These are phyloP conservation scores for Paratilapia polleni DNA, from an alignment of 2,113 vertebrate genomes.

Conservation along the genomic window DNA sequence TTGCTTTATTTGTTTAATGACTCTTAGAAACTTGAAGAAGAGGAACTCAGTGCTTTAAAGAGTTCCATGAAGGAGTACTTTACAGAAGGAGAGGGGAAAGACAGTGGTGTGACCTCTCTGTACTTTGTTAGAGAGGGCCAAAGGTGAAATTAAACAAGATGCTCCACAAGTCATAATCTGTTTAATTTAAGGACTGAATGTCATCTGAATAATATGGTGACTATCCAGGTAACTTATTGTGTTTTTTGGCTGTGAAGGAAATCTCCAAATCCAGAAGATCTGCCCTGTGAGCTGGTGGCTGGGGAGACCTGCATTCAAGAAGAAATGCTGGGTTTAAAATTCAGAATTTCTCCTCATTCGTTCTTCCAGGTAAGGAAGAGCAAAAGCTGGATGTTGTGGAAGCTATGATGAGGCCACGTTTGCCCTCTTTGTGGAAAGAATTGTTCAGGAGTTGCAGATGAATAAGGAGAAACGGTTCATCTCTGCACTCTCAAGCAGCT, in stretches of 20 bases:
- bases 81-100: constrained; percentile 85
- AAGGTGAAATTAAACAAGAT: constrained; percentile 75
- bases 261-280: constrained; percentile 88
- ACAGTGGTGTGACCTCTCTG: constrained; percentile 88
- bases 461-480: background rate
- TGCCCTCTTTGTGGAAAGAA: background rate
- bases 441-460: background rate
- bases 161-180: background rate
- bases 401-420: background rate
- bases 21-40: constrained; percentile 86
- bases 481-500: background rate
- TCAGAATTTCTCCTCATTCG: constrained; percentile 94
- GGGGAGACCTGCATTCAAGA: constrained; percentile 91
- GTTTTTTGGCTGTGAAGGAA: constrained; percentile 76
- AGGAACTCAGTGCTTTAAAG: constrained; percentile 84
- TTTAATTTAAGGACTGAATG: background rate
- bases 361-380: constrained; percentile 91
- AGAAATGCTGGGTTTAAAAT: constrained; percentile 90
- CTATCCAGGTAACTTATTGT: background rate
- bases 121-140: constrained; percentile 95
- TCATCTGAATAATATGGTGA: background rate
- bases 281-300: constrained; percentile 89
- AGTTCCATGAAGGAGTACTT: constrained; percentile 85
- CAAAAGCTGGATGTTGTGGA: background rate
- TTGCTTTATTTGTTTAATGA: background rate